Conservation (phyloP, 2,797 vertebrate species). For the Pygocentrus nattereri region DNA sequence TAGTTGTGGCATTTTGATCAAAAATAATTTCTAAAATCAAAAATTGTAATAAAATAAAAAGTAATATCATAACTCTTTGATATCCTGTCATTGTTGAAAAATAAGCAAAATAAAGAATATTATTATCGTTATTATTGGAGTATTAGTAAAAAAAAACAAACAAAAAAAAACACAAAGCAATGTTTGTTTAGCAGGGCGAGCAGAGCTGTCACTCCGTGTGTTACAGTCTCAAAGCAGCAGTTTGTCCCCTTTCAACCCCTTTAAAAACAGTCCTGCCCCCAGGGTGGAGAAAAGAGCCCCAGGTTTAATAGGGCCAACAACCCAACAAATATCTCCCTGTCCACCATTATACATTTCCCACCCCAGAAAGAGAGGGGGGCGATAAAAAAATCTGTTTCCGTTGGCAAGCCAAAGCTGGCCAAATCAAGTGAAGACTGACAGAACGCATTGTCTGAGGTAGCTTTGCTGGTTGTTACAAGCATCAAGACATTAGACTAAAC, state of each 20-base stretch:
- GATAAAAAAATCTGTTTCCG: constrained; percentile 63
- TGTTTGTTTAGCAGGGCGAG: constrained; percentile 24
- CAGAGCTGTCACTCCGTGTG: constrained; percentile 76
- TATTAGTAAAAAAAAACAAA: too few relatives aligned
- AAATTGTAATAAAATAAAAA: not conserved
- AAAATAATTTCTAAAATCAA: not conserved
- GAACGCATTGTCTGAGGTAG: constrained; percentile 90
- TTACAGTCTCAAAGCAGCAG: constrained; percentile 72
- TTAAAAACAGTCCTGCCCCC: constrained; percentile 70
- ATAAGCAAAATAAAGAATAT: not conserved
- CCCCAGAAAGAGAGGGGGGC: constrained; percentile 12
- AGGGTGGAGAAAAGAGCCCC: constrained; percentile 69
- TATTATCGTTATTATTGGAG: not conserved
- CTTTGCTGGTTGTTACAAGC: constrained; percentile 98
- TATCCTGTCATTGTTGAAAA: not conserved
- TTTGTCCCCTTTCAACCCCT: constrained; percentile 57
- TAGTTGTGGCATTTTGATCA: not conserved
- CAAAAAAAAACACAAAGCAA: not conserved
- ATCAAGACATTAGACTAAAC: constrained; percentile 94
- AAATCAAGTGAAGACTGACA: constrained; percentile 88
- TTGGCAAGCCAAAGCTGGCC: constrained; percentile 73
- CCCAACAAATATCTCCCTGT: constrained; percentile 78
- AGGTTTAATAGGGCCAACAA: constrained; percentile 82
- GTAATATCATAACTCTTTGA: not conserved
- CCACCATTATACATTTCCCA: constrained; percentile 52